phyloP scores from a whole-genome alignment of 2,888 invertebrate genomes.

The Archips crataeganus region DNA sequence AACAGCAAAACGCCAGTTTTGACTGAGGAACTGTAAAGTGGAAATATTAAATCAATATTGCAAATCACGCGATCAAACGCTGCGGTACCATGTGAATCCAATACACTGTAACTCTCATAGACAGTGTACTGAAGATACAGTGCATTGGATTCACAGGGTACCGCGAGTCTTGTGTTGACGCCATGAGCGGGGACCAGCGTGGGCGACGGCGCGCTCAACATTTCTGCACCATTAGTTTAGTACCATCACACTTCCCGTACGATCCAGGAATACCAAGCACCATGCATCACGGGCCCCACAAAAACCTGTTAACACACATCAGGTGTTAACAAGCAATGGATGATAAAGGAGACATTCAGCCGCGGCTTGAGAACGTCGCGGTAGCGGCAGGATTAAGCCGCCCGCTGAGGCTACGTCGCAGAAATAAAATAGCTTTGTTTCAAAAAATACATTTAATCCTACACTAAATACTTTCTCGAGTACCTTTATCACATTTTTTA shows the following conservation, averaged over 20 bases:
- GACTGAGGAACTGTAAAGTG: slow-evolving; percentile 7
- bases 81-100: too few relatives aligned
- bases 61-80: slow-evolving; percentile 20
- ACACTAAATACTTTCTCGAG: background rate
- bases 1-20: background rate
- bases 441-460: background rate
- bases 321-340: background rate
- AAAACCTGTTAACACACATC: background rate
- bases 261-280: background rate
- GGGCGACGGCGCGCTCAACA: background rate
- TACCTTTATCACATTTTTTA: background rate
- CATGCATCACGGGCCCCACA: background rate
- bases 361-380: background rate
- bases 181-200: slow-evolving; percentile 23
- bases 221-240: background rate
- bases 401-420: background rate
- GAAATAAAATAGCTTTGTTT: background rate
- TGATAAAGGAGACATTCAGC: background rate
- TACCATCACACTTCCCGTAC: too few relatives aligned
- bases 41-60: slow-evolving; percentile 14
- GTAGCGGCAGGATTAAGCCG: background rate
- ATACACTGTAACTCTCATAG: too few relatives aligned
- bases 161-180: slow-evolving; percentile 13
- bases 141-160: too few relatives aligned
- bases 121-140: too few relatives aligned